phyloP scores from a whole-genome alignment of 92 coral and sea anemone genomes.

The Micromussa lordhowensis region DNA sequence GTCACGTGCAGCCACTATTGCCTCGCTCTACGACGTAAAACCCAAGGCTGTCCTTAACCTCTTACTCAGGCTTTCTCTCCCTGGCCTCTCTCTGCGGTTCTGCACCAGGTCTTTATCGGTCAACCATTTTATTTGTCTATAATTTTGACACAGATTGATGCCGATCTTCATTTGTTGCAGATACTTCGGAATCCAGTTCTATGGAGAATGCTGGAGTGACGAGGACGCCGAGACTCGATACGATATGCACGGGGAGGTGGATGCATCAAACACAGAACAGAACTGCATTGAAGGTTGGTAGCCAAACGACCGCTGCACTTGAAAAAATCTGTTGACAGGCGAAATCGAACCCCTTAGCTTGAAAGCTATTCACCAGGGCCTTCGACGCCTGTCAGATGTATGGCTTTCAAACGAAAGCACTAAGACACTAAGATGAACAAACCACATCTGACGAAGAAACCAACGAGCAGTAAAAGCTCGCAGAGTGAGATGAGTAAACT shows the following conservation, averaged over 20 bases:
- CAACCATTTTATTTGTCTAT: no score
- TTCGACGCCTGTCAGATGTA: neutral
- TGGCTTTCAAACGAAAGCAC: no score
- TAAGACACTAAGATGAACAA: neutral
- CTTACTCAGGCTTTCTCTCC: no score
- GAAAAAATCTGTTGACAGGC: neutral
- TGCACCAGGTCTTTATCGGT: no score
- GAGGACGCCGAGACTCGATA: constrained; percentile 46
- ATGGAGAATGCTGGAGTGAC: constrained; percentile 92
- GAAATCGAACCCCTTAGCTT: neutral
- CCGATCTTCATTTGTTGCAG: constrained; percentile 1
- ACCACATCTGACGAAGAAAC: no score
- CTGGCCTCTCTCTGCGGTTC: no score
- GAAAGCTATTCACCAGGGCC: neutral
- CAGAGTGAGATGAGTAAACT: no score
- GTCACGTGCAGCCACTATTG: no score
- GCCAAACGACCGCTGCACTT: neutral
- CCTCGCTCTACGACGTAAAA: no score
- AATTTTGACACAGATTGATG: no score
- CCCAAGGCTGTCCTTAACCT: no score
- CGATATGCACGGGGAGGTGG: constrained; percentile 64
- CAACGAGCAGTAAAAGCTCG: no score
- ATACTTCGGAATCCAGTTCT: constrained; percentile 91
- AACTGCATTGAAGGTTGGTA: constrained; percentile 63
- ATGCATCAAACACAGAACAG: neutral